Base-by-base conservation (phyloP, 2,888 invertebrate genomes). In the Coecobrya sp. region DNA sequence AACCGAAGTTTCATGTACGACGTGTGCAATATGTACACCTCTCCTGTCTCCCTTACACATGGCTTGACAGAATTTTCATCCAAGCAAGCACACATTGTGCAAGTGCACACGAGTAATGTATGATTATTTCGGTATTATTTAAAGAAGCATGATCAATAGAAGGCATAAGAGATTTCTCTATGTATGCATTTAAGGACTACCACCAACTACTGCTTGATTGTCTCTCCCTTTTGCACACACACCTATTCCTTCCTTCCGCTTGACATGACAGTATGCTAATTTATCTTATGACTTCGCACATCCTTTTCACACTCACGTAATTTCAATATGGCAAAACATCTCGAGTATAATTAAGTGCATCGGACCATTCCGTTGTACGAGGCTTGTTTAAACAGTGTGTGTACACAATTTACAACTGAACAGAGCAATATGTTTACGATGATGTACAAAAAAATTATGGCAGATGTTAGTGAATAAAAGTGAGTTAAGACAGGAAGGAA, bases 271-370 rank as follows among this genome's bases (percentile, higher is more conserved):
- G 65, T 70, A 86, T 70, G 70, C 86, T 68, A 86, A 86, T 86
- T 86, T 70, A 36, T 86, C 65, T 70, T 70, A 86, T 52, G 86
- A 70, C 27, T 86, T 86, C 52, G 70, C 86, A 86, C 86, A 86
- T 86, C 86, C 86, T 86, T 70, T 86, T 68, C 68, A 36, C 68
- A 65, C 85, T 85, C 85, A 70, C 68, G 86, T 86, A 86, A 86
- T 62, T 70, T 70, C 52, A 25, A 62, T 59, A 25, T n/a, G 13
- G 49, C 42, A 65, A 25, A 84, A 30, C 25, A 13, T 16, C 59
- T 70, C 36, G 70, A 70, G n/a, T 70, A 65, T 27, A 65, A 65
- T 11, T 65, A 65, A n/a, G 27, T 30, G 22, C 65, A 30, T 27
- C 65, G 11, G 8, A 68, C 22, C 11, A 68, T 13, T 68, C 3